phyloP scores from a whole-genome alignment of 1,140 invertebrate species.

The Hylaeus anthracinus region DNA sequence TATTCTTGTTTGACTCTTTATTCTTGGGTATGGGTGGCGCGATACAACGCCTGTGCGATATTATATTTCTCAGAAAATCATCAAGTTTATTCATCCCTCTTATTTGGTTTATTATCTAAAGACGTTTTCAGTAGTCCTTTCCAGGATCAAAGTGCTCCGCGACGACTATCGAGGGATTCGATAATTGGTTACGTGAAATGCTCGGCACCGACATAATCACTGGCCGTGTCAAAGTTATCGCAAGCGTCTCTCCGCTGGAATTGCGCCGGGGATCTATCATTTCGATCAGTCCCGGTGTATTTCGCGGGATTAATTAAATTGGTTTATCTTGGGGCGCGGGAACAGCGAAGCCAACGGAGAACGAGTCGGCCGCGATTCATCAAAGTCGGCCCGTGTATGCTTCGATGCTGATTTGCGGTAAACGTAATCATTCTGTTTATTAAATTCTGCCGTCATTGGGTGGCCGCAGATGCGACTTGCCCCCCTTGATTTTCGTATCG shows the following conservation, averaged over 20 bases:
- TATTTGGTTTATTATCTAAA: too few species aligned
- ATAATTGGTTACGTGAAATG: neutral
- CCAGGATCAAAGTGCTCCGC: neutral
- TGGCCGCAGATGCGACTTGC: constrained; percentile 52
- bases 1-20: too few species aligned
- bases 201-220: constrained; percentile 20
- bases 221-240: constrained; percentile 40
- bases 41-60: too few species aligned
- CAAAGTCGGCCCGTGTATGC: constrained; percentile 60
- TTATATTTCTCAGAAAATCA: too few species aligned
- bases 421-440: constrained; percentile 67
- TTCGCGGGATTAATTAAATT: constrained; percentile 63
- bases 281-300: constrained; percentile 35
- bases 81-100: too few species aligned
- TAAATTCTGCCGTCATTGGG: constrained; percentile 61
- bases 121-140: too few species aligned
- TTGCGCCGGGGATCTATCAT: constrained; percentile 37
- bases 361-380: constrained; percentile 53
- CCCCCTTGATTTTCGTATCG: constrained; percentile 38
- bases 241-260: constrained; percentile 34
- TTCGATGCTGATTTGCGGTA: constrained; percentile 67
- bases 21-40: too few species aligned
- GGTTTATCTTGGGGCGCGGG: constrained; percentile 57
- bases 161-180: too few species aligned
- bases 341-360: constrained; percentile 7